Conservation (phyloP, 2,888 invertebrate species). For the Pyrocoelia pectoralis region DNA sequence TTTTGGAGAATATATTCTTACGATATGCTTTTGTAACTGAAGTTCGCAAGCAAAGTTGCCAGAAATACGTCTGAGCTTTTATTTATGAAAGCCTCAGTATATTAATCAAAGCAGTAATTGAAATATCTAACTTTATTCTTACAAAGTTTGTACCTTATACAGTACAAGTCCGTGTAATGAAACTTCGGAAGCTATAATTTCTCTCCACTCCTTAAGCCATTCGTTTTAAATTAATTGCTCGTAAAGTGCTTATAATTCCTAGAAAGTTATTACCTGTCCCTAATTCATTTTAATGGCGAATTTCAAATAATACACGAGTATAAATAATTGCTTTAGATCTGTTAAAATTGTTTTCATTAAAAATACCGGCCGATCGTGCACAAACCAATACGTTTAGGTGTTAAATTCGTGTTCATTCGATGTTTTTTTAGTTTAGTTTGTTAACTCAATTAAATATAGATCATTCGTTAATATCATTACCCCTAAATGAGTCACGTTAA, state of each 20-base stretch:
- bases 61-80: slow-evolving; percentile 30
- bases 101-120: slow-evolving; percentile 39
- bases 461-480: slow-evolving; percentile 21
- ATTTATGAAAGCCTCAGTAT: slow-evolving; percentile 33
- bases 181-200: slow-evolving; percentile 41
- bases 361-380: not conserved
- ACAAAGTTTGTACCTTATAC: slow-evolving; percentile 43
- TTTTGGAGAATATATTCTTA: not conserved
- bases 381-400: not conserved
- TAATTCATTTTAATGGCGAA: slow-evolving; percentile 9
- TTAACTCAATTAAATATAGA: slow-evolving; percentile 27
- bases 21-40: slow-evolving; percentile 18
- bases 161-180: slow-evolving; percentile 35
- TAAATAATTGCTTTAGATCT: not conserved
- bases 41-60: slow-evolving; percentile 26
- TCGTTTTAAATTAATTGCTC: slow-evolving; percentile 42
- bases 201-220: slow-evolving; percentile 40
- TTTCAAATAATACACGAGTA: not conserved
- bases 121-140: slow-evolving; percentile 42
- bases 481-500: slow-evolving; percentile 29
- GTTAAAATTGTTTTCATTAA: not conserved
- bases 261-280: slow-evolving; percentile 8
- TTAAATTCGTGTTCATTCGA: not conserved
- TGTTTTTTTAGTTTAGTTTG: slow-evolving; percentile 5
- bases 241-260: slow-evolving; percentile 11